Conservation (phyloP, 2,113 vertebrate genomes). For the Oreochromis aureus region DNA sequence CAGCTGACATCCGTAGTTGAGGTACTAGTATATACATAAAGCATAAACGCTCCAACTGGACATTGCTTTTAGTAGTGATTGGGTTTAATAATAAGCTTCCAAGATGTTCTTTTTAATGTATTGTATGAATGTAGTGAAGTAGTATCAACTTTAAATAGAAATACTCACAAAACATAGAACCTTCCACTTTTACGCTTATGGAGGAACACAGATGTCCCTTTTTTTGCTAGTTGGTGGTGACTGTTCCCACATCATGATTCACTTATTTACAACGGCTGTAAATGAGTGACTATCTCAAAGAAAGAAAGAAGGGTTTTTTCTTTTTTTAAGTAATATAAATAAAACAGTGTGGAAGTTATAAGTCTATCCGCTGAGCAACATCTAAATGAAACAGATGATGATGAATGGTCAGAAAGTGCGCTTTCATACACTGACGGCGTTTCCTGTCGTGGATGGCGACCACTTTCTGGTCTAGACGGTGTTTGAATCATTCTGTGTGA, state of each 20-base stretch:
- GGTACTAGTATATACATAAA: neutral
- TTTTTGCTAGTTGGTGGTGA: neutral
- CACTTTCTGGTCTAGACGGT: slow-evolving; percentile 40
- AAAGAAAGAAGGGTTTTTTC: neutral
- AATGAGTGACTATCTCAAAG: neutral
- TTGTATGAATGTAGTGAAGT: neutral
- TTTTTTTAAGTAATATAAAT: neutral
- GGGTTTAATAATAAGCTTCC: neutral
- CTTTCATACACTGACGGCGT: neutral
- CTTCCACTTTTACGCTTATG: neutral
- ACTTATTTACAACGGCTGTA: neutral
- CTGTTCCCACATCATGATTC: neutral
- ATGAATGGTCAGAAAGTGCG: neutral
- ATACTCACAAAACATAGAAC: neutral
- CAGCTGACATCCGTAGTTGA: neutral
- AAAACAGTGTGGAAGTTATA: neutral
- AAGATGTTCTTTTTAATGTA: neutral
- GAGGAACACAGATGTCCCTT: neutral
- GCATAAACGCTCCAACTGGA: neutral
- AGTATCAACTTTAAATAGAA: neutral
- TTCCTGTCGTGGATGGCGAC: neutral
- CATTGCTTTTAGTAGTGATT: neutral
- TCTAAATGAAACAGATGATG: neutral
- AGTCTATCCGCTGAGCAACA: neutral
- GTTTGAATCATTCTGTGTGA: slow-evolving; percentile 58